A percentile compares a stretch with the other conserved stretches of the same genome.
These are phyloP conservation scores for Pterostichus niger DNA, from an alignment of 2,888 invertebrate genomes.

Conservation along the genomic window DNA sequence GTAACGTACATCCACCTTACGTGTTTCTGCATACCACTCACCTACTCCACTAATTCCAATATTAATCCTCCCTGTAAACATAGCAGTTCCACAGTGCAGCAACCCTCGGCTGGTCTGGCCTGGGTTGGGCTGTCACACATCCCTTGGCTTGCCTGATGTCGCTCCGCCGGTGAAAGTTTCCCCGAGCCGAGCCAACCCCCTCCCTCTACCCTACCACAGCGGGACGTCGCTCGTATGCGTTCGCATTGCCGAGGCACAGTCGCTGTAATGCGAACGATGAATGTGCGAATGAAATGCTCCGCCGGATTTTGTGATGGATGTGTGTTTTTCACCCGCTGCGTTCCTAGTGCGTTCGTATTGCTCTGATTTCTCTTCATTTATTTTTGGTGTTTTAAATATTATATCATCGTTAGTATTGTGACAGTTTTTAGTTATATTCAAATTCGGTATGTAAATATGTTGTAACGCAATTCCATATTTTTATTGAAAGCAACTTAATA, in stretches of 20 bases:
- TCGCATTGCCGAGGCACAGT: slow-evolving; percentile 1
- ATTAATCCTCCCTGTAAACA: slow-evolving; percentile 36
- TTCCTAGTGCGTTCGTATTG: no score
- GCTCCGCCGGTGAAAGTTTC: slow-evolving; percentile 56
- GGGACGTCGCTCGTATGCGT: slow-evolving; percentile 51
- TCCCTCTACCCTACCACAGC: slow-evolving; percentile 17
- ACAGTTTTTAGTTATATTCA: no score
- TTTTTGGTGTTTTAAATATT: no score
- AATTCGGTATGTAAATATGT: no score
- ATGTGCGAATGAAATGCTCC: slow-evolving; percentile 39
- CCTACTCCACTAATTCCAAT: background rate
- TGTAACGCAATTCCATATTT: no score
- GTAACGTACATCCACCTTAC: background rate
- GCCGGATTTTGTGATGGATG: slow-evolving; percentile 47
- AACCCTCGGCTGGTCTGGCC: slow-evolving; percentile 5
- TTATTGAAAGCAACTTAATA: no score
- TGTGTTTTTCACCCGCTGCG: no score
- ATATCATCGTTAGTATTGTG: no score
- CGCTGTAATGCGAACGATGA: slow-evolving; percentile 37
- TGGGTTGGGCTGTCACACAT: slow-evolving; percentile 56
- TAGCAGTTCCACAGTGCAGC: slow-evolving; percentile 3
- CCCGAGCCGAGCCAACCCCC: background rate
- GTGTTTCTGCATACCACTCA: slow-evolving; percentile 2
- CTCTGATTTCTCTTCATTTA: no score
- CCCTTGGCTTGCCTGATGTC: slow-evolving; percentile 48